Evolutionary conservation across 2,113 vertebrate genomes (phyloP).

Genomic region (Zosterops borbonicus): DNA sequence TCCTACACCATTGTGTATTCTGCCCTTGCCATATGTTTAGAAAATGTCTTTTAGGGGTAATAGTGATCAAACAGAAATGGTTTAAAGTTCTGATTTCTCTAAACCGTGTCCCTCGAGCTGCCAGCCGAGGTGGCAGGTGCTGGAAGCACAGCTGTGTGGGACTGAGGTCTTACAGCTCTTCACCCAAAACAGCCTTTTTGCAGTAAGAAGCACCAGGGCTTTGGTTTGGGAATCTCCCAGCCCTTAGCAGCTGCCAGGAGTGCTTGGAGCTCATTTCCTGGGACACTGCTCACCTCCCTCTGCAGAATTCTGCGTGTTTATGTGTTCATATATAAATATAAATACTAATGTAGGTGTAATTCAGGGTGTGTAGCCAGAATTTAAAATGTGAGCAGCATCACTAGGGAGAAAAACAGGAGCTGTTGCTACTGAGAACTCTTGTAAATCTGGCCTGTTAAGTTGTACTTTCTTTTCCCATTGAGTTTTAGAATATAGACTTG

Average conservation of each 20-base stretch:
- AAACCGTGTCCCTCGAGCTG: neutral
- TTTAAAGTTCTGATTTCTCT: neutral
- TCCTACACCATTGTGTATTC: conserved; percentile 55
- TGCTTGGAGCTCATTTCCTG: neutral
- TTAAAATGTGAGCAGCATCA: neutral
- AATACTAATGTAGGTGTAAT: neutral
- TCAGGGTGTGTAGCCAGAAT: neutral
- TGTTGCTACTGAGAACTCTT: neutral
- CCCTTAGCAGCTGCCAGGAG: neutral
- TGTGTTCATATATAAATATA: neutral
- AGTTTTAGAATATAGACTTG: neutral
- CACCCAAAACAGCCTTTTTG: neutral
- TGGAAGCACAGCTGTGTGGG: neutral
- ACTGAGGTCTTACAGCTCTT: neutral
- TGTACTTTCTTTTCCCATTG: neutral
- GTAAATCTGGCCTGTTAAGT: neutral
- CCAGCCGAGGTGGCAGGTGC: neutral
- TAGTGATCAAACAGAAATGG: neutral
- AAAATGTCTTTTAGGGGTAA: neutral
- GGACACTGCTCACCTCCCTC: neutral
- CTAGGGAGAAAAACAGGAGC: neutral
- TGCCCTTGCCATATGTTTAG: neutral
- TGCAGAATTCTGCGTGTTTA: neutral
- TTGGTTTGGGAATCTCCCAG: neutral
- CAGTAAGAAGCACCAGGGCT: neutral